Conservation (phyloP, 2,797 vertebrate genomes). For the Vireo griseus region DNA sequence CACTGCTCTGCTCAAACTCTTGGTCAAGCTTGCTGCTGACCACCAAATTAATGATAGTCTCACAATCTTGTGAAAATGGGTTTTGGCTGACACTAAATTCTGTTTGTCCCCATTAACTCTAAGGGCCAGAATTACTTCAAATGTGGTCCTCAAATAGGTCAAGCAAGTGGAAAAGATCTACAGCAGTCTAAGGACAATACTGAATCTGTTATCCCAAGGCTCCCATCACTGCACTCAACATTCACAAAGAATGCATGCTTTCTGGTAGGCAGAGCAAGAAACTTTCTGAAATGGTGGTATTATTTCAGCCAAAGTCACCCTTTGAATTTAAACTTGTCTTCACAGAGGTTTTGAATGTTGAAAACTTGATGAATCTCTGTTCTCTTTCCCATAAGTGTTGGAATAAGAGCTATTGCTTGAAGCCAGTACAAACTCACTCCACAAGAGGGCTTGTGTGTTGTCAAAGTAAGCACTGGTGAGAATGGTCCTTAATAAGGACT, state of each 20-base stretch:
- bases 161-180: not conserved
- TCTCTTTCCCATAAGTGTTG: not conserved
- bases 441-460: not conserved
- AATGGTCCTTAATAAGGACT: not conserved
- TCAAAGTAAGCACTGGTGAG: not conserved
- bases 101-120: not conserved
- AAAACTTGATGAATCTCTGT: not conserved
- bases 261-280: not conserved
- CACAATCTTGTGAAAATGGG: not conserved
- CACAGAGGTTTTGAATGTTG: not conserved
- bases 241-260: not conserved
- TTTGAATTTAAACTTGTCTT: not conserved
- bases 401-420: not conserved
- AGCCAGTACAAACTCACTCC: not conserved
- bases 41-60: not conserved
- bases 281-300: not conserved
- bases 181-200: not conserved
- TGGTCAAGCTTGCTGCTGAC: not conserved
- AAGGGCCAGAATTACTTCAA: not conserved
- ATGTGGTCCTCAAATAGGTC: not conserved
- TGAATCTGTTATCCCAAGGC: not conserved
- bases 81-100: not conserved
- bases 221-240: not conserved
- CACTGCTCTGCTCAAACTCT: not conserved
- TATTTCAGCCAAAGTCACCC: not conserved